Percentiles rank a stretch among this genome's conserved stretches.
phyloP scores from a whole-genome alignment of 2,113 vertebrate genomes.

The Apus apus region DNA sequence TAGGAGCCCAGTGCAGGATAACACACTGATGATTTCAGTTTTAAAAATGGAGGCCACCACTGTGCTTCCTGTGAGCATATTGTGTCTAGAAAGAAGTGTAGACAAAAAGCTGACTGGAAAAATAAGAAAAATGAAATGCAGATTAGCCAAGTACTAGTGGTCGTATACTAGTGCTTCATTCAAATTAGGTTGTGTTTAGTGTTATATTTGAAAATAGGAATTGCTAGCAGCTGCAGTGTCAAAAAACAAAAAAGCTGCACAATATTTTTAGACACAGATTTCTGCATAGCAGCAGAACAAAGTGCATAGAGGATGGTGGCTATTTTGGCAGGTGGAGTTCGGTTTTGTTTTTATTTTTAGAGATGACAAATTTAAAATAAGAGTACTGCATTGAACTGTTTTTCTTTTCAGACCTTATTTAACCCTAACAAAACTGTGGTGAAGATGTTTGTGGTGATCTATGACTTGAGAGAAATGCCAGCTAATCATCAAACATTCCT shows the following conservation, averaged over 20 bases:
- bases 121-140: not conserved
- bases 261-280: accelerated
- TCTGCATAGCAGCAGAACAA: not conserved
- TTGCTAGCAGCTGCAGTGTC: not conserved
- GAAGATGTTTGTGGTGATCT: conserved; percentile 99
- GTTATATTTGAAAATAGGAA: not conserved
- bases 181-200: not conserved
- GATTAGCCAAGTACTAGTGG: not conserved
- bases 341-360: not conserved
- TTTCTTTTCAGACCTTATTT: conserved; percentile 94
- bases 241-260: not conserved
- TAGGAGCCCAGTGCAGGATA: not conserved
- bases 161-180: not conserved
- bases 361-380: not conserved
- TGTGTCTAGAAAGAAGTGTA: not conserved
- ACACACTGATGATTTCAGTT: not conserved
- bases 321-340: not conserved
- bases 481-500: conserved; percentile 99
- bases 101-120: not conserved
- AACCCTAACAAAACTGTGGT: conserved; percentile 99
- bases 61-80: not conserved
- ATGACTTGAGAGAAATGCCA: conserved; percentile 95
- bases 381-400: not conserved
- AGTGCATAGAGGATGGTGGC: not conserved
- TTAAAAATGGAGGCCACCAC: not conserved